phyloP scores from a whole-genome alignment of 2,888 invertebrate genomes.

The Aquatica leii region DNA sequence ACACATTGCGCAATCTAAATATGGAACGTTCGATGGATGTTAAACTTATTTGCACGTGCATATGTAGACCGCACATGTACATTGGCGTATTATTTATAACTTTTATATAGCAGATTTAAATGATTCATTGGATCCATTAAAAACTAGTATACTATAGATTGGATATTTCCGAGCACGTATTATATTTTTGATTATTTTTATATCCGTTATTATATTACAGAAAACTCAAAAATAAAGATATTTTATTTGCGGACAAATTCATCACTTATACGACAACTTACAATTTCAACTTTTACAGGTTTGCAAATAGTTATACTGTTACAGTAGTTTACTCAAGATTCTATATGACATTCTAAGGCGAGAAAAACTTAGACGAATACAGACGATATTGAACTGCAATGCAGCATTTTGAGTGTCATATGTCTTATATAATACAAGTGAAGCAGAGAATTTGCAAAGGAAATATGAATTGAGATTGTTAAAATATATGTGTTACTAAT shows the following conservation, averaged over 20 bases:
- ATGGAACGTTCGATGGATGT: conserved; percentile 35
- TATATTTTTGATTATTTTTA: conserved; percentile 47
- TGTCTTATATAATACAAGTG: background rate
- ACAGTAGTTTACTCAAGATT: background rate
- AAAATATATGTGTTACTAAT: conserved; percentile 7
- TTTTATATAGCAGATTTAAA: conserved; percentile 48
- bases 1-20: conserved; percentile 41
- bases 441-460: background rate
- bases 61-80: conserved; percentile 29
- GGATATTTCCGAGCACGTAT: conserved; percentile 47
- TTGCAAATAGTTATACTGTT: background rate
- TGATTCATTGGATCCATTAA: conserved; percentile 52
- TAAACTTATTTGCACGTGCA: conserved; percentile 42
- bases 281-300: no score
- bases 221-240: background rate
- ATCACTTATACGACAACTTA: background rate
- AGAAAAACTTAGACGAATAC: conserved; percentile 7
- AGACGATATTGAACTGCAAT: conserved; percentile 20
- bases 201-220: no score
- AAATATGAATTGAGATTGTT: conserved; percentile 5
- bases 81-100: conserved; percentile 45
- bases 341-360: background rate
- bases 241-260: no score
- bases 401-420: conserved; percentile 15
- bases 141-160: conserved; percentile 44